Percentiles rank a stretch among this genome's conserved stretches.
Conservation (phyloP, 2,113 vertebrate genomes). For the Mionectes macconnelli region DNA sequence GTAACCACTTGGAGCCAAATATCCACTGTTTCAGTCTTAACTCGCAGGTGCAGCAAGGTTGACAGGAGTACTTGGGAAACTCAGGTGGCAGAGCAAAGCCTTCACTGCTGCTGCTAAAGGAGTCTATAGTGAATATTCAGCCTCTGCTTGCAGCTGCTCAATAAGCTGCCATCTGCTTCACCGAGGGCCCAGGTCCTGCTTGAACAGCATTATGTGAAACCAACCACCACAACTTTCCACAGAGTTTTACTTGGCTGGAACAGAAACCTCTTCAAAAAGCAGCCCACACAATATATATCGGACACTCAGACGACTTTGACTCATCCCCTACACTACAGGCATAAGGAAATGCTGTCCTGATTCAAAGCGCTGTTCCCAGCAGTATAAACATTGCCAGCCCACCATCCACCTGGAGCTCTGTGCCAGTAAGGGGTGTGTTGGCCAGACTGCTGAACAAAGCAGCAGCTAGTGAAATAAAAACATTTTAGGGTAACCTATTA, state of each 20-base stretch:
- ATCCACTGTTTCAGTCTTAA: background rate
- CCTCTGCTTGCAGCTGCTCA: background rate
- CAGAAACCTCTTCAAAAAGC: background rate
- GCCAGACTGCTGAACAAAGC: background rate
- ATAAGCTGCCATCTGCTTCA: background rate
- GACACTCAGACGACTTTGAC: background rate
- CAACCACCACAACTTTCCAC: background rate
- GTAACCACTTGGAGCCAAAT: rapidly evolving
- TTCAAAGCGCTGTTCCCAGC: background rate
- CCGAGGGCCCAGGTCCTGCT: background rate
- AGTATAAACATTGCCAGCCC: rapidly evolving
- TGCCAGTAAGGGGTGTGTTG: rapidly evolving
- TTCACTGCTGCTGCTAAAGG: background rate
- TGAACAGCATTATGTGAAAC: background rate
- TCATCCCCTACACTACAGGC: background rate
- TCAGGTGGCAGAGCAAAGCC: background rate
- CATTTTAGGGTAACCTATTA: background rate
- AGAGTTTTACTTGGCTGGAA: background rate
- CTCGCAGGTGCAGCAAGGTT: background rate
- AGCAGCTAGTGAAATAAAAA: background rate
- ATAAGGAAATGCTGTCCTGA: background rate
- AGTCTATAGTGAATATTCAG: background rate
- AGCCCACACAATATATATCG: rapidly evolving
- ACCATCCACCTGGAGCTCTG: background rate
- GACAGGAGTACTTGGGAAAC: background rate